Percentiles rank a stretch among this genome's conserved stretches.
These are phyloP conservation scores for Oryctes rhinoceros DNA, from an alignment of 1,140 invertebrate species.

Conservation along the genomic window DNA sequence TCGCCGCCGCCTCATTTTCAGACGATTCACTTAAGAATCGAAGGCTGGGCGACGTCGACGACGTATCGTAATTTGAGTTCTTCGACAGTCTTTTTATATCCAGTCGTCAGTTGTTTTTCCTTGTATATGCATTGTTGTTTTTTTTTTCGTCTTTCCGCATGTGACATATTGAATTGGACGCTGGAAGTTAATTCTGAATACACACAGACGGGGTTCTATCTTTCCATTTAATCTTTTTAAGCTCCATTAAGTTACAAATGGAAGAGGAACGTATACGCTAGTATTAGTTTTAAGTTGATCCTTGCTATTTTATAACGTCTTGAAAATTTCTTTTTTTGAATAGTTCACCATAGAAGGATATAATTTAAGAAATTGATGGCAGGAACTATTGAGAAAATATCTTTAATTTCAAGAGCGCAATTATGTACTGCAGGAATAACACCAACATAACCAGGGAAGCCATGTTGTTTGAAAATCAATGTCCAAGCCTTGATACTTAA, in stretches of 20 bases:
- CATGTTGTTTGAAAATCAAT: too few species aligned
- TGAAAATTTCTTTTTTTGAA: too few species aligned
- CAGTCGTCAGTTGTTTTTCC: conserved; percentile 22
- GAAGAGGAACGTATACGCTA: not conserved
- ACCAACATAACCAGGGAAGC: too few species aligned
- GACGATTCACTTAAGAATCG: conserved; percentile 46
- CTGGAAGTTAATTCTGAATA: not conserved
- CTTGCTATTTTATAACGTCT: too few species aligned
- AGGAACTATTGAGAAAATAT: too few species aligned
- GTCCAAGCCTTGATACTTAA: too few species aligned
- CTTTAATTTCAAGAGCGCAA: too few species aligned
- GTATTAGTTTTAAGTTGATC: too few species aligned
- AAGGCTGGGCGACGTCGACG: conserved; percentile 14
- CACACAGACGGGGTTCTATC: not conserved
- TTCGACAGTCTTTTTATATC: conserved; percentile 16
- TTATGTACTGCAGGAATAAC: too few species aligned
- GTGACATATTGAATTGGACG: conserved; percentile 7
- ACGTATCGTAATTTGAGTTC: conserved; percentile 44
- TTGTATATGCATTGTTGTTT: conserved; percentile 8
- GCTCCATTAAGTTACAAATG: not conserved
- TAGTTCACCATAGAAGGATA: too few species aligned
- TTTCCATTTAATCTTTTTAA: not conserved
- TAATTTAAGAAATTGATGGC: too few species aligned
- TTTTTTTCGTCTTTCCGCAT: conserved; percentile 1
- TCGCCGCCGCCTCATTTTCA: conserved; percentile 35